phyloP scores from a whole-genome alignment of 2,113 vertebrate genomes.

The Pluvianellus socialis region DNA sequence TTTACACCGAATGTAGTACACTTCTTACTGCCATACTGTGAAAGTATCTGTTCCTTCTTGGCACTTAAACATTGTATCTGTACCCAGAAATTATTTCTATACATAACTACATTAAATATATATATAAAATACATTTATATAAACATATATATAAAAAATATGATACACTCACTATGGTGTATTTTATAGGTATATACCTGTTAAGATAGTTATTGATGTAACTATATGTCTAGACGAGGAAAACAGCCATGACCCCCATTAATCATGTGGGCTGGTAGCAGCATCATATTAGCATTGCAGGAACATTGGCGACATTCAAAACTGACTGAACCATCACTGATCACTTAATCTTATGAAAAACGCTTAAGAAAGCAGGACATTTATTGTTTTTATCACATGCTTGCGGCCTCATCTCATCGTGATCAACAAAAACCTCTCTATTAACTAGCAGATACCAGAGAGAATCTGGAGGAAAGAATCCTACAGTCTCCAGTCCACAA shows the following conservation, averaged over 20 bases:
- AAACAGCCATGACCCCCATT: neutral
- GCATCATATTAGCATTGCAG: neutral
- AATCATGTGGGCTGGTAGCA: neutral
- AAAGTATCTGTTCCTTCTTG: neutral
- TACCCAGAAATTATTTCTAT: neutral
- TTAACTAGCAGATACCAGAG: neutral
- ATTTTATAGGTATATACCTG: neutral
- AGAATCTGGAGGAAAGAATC: neutral
- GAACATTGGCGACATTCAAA: neutral
- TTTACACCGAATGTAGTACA: neutral
- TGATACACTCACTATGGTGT: neutral
- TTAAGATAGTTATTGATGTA: neutral
- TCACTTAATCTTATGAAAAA: neutral
- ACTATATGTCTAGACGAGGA: neutral
- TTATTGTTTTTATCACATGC: neutral
- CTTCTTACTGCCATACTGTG: neutral
- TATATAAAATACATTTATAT: neutral
- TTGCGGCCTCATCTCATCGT: neutral
- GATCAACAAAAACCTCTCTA: neutral
- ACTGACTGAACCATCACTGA: neutral
- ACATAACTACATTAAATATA: neutral
- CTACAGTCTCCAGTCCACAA: neutral
- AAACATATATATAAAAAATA: neutral
- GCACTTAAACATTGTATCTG: neutral
- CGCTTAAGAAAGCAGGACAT: neutral